Conservation (phyloP, 2,113 vertebrate genomes). For the Lucifuga dentata region DNA sequence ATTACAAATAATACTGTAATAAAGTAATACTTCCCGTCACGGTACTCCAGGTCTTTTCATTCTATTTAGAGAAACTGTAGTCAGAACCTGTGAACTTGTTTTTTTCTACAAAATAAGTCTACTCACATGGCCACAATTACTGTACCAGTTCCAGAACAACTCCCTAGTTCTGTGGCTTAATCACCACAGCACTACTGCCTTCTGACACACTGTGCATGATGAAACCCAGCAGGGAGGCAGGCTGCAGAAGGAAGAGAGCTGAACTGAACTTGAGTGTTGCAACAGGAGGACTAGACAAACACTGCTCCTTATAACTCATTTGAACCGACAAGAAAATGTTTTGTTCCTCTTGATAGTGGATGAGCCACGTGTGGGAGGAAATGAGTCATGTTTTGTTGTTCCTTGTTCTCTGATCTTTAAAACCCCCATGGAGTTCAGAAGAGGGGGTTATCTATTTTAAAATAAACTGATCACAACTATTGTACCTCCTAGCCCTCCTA, state of each 20-base stretch:
- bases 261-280: conserved; percentile 70
- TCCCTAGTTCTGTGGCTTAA: conserved; percentile 66
- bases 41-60: conserved; percentile 17
- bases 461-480: conserved; percentile 8
- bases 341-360: conserved; percentile 67
- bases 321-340: conserved; percentile 67
- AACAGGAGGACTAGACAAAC: conserved; percentile 72
- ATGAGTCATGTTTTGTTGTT: conserved; percentile 69
- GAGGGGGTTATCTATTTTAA: conserved; percentile 11
- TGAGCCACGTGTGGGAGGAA: conserved; percentile 72
- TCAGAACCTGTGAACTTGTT: conserved; percentile 49
- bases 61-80: conserved; percentile 32
- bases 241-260: conserved; percentile 51
- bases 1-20: conserved; percentile 22
- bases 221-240: conserved; percentile 77
- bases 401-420: conserved; percentile 62
- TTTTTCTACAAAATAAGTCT: conserved; percentile 39
- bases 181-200: conserved; percentile 68
- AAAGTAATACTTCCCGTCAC: conserved; percentile 22
- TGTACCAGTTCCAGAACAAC: conserved; percentile 61
- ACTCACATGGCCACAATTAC: conserved; percentile 62
- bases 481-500: neutral
- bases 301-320: conserved; percentile 67
- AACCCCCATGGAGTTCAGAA: conserved; percentile 20
- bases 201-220: conserved; percentile 76